Evolutionary conservation across 2,888 invertebrate species (phyloP), one percentile per base, ranked within the genome.

Genomic region (Platycheirus rosarum): DNA sequence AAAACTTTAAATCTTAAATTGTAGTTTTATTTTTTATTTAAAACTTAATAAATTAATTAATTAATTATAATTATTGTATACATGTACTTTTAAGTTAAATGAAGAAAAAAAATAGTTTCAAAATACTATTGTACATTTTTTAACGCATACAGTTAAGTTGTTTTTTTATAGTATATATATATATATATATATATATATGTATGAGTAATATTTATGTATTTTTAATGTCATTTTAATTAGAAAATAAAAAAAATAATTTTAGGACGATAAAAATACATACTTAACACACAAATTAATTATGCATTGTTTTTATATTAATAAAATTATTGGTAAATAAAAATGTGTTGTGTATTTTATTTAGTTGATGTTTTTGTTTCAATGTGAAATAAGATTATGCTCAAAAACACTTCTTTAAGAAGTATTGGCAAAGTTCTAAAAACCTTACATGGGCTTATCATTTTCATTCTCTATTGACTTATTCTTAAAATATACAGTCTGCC

Each of bases 241-340:
- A 51, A 51, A 77, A 82, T 77, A 68, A 76, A 63, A 40, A 80
- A 63, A 60, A 66, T 65, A 63, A 37, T 66, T 42, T n/a, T 55
- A 73, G 66, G 57, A 62, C 11, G 40, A 49, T 1, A 23, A 42
- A 66, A 29, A 32, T 42, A 69, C 55, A 71, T 40, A 51, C 60
- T 62, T 76, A 71, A 77, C 71, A 82, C 71, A 77, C 66, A 77
- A 71, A 82, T 66, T 80, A 70, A 76, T 62, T 80, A 80, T 80
- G 80, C 80, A 80, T 80, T 80, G 80, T 80, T 80, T 80, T 80
- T 57, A 80, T 80, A 80, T 70, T 80, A 80, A 80, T 76, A 76
- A 60, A 80, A 76, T 65, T 80, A 80, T 80, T 80, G 80, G 74
- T 40, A 76, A 80, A 76, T 70, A 57, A 60, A 57, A 65, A n/a